Evolutionary conservation across 2,888 invertebrate genomes (phyloP).

Genomic region (Gryllus longicercus): DNA sequence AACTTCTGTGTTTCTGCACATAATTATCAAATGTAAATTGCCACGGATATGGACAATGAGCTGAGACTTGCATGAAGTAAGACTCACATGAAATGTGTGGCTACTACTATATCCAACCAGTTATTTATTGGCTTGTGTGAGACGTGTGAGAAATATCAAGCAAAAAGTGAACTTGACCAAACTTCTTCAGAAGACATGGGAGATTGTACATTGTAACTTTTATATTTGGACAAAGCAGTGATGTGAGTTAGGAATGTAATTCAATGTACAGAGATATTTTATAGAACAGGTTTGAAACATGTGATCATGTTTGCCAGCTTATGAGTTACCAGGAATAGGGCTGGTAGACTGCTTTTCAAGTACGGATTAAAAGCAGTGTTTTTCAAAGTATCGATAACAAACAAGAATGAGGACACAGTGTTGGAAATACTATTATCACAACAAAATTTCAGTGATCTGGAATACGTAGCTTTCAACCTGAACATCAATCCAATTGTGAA

Average conservation of each 20-base stretch:
- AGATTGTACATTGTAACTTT: neutral
- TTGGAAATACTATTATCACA: too few species aligned
- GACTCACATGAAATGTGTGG: neutral
- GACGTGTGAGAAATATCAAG: neutral
- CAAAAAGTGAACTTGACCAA: too few species aligned
- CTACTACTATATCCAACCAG: neutral
- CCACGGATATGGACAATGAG: neutral
- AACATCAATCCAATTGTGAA: too few species aligned
- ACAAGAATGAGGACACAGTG: too few species aligned
- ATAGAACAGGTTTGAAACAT: neutral
- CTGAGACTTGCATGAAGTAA: slow-evolving; percentile 2
- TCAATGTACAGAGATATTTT: slow-evolving; percentile 10
- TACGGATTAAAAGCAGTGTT: neutral
- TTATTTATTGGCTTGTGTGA: neutral
- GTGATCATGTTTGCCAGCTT: too few species aligned
- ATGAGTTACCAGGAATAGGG: too few species aligned
- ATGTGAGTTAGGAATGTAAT: neutral
- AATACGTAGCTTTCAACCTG: neutral
- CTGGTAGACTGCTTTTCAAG: neutral
- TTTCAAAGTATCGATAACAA: neutral
- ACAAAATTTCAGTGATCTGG: neutral
- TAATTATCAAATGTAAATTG: neutral
- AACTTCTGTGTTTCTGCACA: neutral
- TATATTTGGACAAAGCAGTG: neutral
- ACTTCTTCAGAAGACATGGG: neutral